Percentiles rank a stretch among this genome's conserved stretches.
Evolutionary conservation across 1,140 invertebrate genomes (phyloP).

Genomic region (Orius insidiosus): DNA sequence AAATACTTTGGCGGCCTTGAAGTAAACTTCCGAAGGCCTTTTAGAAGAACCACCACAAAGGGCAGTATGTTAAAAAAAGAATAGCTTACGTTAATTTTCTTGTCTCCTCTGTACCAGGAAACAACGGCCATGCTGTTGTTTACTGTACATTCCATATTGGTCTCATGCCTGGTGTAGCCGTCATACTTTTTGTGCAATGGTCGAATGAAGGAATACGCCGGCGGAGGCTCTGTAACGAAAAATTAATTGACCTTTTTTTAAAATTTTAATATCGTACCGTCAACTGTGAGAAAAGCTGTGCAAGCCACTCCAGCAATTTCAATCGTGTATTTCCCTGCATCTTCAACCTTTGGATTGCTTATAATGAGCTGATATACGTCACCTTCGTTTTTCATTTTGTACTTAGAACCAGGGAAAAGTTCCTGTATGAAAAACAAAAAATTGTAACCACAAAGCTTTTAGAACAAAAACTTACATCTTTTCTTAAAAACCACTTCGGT

Average conservation of each 20-base stretch:
- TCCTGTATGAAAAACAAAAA: slow-evolving; percentile 37
- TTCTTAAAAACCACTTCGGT: slow-evolving; percentile 81
- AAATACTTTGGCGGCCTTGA: too few relatives aligned
- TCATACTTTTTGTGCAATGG: slow-evolving; percentile 71
- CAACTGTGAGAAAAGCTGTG: slow-evolving; percentile 84
- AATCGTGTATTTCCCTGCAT: slow-evolving; percentile 91
- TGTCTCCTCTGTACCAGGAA: slow-evolving; percentile 80
- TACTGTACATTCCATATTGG: slow-evolving; percentile 79
- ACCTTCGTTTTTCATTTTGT: slow-evolving; percentile 82
- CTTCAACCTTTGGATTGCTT: slow-evolving; percentile 79
- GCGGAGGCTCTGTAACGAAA: slow-evolving; percentile 62
- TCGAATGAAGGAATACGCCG: slow-evolving; percentile 82
- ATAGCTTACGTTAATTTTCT: slow-evolving; percentile 51
- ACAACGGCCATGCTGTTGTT: slow-evolving; percentile 86
- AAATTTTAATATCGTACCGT: slow-evolving; percentile 37
- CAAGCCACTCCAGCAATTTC: slow-evolving; percentile 81
- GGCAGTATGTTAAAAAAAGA: too few relatives aligned
- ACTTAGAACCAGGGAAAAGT: slow-evolving; percentile 78
- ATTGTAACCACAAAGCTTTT: background rate
- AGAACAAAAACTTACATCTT: slow-evolving; percentile 55
- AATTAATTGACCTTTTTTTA: background rate
- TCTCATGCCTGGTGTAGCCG: slow-evolving; percentile 78
- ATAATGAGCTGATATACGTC: slow-evolving; percentile 83
- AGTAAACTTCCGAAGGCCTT: too few relatives aligned
- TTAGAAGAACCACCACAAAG: too few relatives aligned